Conservation (phyloP, 2,888 invertebrate species). For the Dasypolia templi region DNA sequence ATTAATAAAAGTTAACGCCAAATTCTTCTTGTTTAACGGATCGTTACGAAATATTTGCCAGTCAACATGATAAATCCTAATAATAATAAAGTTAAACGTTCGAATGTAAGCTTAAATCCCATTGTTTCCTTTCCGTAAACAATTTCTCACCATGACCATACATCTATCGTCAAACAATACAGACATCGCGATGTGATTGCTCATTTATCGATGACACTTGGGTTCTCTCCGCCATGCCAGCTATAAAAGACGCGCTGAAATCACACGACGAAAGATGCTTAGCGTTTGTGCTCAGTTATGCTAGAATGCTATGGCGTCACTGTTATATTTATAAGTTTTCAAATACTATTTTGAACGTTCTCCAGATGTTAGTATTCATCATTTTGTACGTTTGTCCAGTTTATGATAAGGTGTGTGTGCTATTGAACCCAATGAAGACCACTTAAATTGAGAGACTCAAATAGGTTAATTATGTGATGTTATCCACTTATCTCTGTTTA, state of each 20-base stretch:
- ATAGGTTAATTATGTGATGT: not conserved
- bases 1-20: no score
- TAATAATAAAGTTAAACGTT: no score
- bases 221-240: conserved; percentile 30
- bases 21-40: no score
- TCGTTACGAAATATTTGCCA: no score
- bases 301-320: conserved; percentile 50
- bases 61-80: no score
- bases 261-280: conserved; percentile 53
- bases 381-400: conserved; percentile 43
- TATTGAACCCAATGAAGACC: not conserved
- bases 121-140: conserved; percentile 2
- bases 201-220: conserved; percentile 51
- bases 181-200: conserved; percentile 38
- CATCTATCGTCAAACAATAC: conserved; percentile 31
- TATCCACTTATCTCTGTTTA: not conserved
- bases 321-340: conserved; percentile 58
- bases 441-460: not conserved
- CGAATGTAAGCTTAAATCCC: no score
- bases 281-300: conserved; percentile 55
- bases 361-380: conserved; percentile 52
- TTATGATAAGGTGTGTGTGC: conserved; percentile 5
- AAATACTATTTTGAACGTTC: conserved; percentile 32
- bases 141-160: conserved; percentile 9
- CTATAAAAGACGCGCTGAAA: conserved; percentile 50